A percentile compares a stretch with the other conserved stretches of the same genome.
Conservation (phyloP, 2,888 invertebrate species). For the Diloba caeruleocephala region DNA sequence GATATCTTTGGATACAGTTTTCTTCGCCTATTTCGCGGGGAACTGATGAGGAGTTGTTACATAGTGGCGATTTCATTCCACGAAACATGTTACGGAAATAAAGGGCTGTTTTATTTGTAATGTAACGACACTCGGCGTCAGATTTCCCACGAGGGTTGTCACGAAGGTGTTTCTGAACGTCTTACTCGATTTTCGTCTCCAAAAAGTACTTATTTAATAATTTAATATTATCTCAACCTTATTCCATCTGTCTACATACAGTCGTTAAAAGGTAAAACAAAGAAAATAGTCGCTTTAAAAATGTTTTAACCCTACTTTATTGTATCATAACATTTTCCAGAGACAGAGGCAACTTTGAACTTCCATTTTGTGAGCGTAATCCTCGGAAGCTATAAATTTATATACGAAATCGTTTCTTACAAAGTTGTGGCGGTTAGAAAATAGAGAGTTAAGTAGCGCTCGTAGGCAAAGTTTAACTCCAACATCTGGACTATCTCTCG, state of each 20-base stretch:
- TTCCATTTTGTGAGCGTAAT: slow-evolving; percentile 50
- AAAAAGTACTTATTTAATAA: slow-evolving; percentile 41
- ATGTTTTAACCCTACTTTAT: slow-evolving; percentile 27
- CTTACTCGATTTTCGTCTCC: slow-evolving; percentile 41
- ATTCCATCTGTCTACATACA: slow-evolving; percentile 25
- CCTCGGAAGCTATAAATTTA: slow-evolving; percentile 62
- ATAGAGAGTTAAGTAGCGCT: slow-evolving; percentile 63
- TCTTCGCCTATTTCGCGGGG: slow-evolving; percentile 59
- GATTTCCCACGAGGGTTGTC: slow-evolving; percentile 53
- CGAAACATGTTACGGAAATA: slow-evolving; percentile 65
- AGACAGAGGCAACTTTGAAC: slow-evolving; percentile 43
- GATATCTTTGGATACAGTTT: slow-evolving; percentile 71
- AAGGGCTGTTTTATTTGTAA: slow-evolving; percentile 58
- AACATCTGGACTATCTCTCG: slow-evolving; percentile 66
- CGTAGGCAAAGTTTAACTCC: slow-evolving; percentile 68
- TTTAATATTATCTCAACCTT: slow-evolving; percentile 36
- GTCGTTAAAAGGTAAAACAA: slow-evolving; percentile 26
- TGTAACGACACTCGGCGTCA: slow-evolving; percentile 56
- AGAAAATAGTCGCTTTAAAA: slow-evolving; percentile 19
- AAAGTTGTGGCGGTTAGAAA: slow-evolving; percentile 69
- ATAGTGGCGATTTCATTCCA: slow-evolving; percentile 60
- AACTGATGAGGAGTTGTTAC: slow-evolving; percentile 60
- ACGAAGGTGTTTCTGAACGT: slow-evolving; percentile 45
- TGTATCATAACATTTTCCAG: slow-evolving; percentile 49
- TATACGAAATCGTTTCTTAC: slow-evolving; percentile 62